Base-by-base conservation (phyloP, 2,888 invertebrate genomes). In the Tupiocoris notatus region DNA sequence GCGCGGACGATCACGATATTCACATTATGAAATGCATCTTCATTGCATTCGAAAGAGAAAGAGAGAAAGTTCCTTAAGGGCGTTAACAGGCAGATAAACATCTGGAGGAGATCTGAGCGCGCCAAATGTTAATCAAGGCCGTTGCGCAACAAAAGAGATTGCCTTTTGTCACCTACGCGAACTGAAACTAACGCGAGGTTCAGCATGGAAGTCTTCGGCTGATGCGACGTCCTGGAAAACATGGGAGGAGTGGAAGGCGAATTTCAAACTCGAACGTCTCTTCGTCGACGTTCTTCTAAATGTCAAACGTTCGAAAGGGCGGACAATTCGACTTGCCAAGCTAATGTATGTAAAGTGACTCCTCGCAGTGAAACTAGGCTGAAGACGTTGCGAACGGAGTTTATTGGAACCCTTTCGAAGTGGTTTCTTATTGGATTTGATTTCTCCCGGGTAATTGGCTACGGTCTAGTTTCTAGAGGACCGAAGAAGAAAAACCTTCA, bases 311-410 rank as follows among this genome's bases (percentile, higher is more conserved):
- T 23, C 59, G 70, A 59, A 70, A 70, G 70, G 70, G 61, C 70
- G 67, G 57, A 70, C 59, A 70, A 68, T 68, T 22, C 57, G 22
- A n/a, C 21, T 24, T 65, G 18, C 17, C 25, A 22, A 21, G 7
- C 67, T 70, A 70, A 70, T 70, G 70, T 70, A 70, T 70, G 70
- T 70, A 70, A 70, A 70, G 70, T 70, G 70, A 25, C 59, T 70
- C 70, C 70, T 70, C 70, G 58, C 17, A 58, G 70, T 24, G 61
- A 59, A 70, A 70, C 70, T 70, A 61, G 56, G 67, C 67, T 67
- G 24, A 70, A 59, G 24, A 59, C 59, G 39, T 39, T 39, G 39
- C 3, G 39, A 12, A 39, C 39, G 6, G 39, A 12, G 39, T 39
- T 70, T 59, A 70, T 70, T 70, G 70, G 70, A 23, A 24, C 68